These are phyloP conservation scores for Hippocampus barbouri DNA, from an alignment of 2,113 vertebrate genomes.

Conservation along the genomic window DNA sequence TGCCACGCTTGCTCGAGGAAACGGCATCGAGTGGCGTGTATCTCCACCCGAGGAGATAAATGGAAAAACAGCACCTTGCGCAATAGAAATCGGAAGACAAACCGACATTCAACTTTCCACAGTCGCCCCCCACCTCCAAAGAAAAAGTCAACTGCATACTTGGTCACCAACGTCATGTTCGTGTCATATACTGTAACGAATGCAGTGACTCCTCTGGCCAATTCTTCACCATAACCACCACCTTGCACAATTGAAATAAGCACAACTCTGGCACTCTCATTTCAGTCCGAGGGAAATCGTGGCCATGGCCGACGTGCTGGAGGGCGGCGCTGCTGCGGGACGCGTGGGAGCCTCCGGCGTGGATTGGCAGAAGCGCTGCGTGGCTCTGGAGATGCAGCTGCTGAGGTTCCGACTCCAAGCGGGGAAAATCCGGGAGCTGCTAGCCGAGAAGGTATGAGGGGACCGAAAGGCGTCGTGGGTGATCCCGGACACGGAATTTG, in stretches of 20 bases:
- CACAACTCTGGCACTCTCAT: conserved; percentile 5
- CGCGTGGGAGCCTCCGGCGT: conserved; percentile 44
- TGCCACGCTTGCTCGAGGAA: conserved; percentile 6
- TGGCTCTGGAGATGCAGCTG: conserved; percentile 82
- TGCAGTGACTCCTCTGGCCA: not conserved
- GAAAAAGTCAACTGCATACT: too few relatives aligned
- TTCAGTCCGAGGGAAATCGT: conserved; percentile 34
- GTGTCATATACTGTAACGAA: not conserved
- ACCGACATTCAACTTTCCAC: not conserved
- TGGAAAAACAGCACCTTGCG: not conserved
- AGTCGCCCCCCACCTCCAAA: not conserved
- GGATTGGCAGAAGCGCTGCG: conserved; percentile 85
- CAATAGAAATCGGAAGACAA: not conserved
- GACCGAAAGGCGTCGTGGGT: not conserved
- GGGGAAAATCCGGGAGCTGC: conserved; percentile 82
- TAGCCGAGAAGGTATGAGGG: conserved; percentile 83
- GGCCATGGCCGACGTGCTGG: conserved; percentile 73
- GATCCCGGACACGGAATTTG: too few relatives aligned
- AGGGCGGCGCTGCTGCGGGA: conserved; percentile 56
- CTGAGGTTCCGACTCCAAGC: conserved; percentile 86
- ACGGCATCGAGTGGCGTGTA: too few relatives aligned
- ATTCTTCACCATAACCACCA: not conserved
- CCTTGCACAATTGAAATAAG: not conserved
- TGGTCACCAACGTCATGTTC: too few relatives aligned
- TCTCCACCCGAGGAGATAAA: too few relatives aligned